A percentile compares a stretch with the other conserved stretches of the same genome.
phyloP scores from a whole-genome alignment of 2,888 invertebrate species.

The Himalopsyche kuldschensis region DNA sequence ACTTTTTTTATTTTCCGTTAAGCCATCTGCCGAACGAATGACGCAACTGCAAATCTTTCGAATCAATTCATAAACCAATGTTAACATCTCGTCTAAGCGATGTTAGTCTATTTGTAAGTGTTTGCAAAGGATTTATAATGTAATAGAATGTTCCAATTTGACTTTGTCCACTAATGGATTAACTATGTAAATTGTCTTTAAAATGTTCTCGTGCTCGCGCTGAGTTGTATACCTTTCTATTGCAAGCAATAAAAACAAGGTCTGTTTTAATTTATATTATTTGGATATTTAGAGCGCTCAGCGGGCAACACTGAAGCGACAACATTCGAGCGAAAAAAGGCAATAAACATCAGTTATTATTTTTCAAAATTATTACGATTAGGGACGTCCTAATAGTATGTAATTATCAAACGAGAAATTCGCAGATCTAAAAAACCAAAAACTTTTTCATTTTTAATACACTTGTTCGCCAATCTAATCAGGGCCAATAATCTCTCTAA shows the following conservation, averaged over 20 bases:
- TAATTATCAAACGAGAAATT: no score
- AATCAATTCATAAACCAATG: neutral
- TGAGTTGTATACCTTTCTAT: neutral
- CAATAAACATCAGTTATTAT: neutral
- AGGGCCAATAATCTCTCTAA: no score
- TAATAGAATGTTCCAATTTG: neutral
- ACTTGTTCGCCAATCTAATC: no score
- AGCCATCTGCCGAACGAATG: neutral
- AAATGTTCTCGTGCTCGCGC: neutral
- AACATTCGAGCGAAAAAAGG: neutral
- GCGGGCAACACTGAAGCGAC: neutral
- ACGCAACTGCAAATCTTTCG: neutral
- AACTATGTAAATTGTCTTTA: neutral
- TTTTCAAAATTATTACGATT: no score
- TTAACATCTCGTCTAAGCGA: neutral
- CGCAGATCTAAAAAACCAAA: no score
- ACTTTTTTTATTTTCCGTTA: no score
- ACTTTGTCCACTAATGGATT: neutral
- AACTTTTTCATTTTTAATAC: no score
- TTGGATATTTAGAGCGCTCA: neutral
- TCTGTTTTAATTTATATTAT: neutral
- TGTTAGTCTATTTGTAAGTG: neutral
- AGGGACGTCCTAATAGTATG: no score
- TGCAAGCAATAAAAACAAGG: neutral
- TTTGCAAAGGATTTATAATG: neutral